Evolutionary conservation across 1,140 invertebrate genomes (phyloP).

Genomic region (Philotrypesis tridentata): DNA sequence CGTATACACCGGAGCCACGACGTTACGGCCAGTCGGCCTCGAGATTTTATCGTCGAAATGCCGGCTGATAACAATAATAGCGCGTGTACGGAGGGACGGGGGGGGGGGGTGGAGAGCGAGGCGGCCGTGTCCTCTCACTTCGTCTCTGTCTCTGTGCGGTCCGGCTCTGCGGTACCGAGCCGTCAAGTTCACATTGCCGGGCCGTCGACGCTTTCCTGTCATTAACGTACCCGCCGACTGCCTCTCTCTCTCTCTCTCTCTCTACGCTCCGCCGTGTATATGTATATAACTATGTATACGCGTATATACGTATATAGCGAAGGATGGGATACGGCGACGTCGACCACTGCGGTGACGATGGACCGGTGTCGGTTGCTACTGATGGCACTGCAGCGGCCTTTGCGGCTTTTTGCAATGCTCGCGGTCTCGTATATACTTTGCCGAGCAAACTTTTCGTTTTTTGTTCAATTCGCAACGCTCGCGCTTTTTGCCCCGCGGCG

Average conservation of each 20-base stretch:
- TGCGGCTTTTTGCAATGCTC: not conserved
- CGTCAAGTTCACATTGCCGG: constrained; percentile 73
- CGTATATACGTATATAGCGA: not conserved
- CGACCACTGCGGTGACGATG: not conserved
- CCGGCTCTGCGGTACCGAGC: constrained; percentile 66
- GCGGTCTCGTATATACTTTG: not conserved
- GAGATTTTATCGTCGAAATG: constrained; percentile 40
- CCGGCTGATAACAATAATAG: constrained; percentile 16
- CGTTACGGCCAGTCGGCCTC: not conserved
- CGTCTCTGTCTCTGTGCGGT: constrained; percentile 54
- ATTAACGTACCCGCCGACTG: constrained; percentile 67
- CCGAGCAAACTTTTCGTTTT: too few relatives aligned
- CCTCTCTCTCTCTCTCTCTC: too few relatives aligned
- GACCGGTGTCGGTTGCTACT: not conserved
- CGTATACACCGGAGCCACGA: too few relatives aligned
- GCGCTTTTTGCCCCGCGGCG: too few relatives aligned
- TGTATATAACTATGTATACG: not conserved
- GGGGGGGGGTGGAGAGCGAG: too few relatives aligned
- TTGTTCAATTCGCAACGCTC: too few relatives aligned
- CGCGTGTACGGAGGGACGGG: not conserved
- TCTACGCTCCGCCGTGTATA: too few relatives aligned
- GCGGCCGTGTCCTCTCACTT: too few relatives aligned
- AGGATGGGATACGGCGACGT: constrained; percentile 7
- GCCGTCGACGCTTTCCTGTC: constrained; percentile 67
- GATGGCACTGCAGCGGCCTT: not conserved